Evolutionary conservation across 1,140 invertebrate species (phyloP), one percentile per base, ranked within the genome.

Genomic region (Batillaria attramentaria): DNA sequence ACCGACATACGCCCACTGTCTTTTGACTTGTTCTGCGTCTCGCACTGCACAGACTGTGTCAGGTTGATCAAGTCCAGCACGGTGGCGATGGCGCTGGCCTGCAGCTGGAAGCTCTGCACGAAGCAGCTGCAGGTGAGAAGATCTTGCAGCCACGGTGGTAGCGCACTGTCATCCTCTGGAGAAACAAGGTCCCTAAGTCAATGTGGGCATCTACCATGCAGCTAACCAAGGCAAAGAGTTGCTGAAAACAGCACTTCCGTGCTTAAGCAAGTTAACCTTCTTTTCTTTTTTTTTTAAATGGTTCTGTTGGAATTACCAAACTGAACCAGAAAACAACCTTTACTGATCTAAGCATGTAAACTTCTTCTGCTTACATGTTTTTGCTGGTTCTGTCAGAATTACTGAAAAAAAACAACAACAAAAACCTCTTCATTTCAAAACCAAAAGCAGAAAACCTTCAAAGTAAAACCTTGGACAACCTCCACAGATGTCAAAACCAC

Each of bases 131-230:
- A 94, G 1, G 94, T 93, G 2, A 95, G 91, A 1, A 96, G 87
- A 65, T 94, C 93, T 84, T 95, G 93, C 18, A 96, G 88, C 95
- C 95, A 96, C n/a, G 92, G 92, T 0, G 95, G 95, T n/a, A 95
- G 86, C n/a, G 70, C 39, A 8, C 68, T 73, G 20, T 79, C 82
- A 10, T 86, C 85, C 66, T 85, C 85, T 84, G 77, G 37, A 79
- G 68, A 35, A 42, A 16, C 75, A 83, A 60, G n/a, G n/a, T n/a
- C n/a, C n/a, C 62, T 66, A 77, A 66, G n/a, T 28, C 28, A 72
- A 20, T 16, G 13, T 43, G 16, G 65, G 31, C 16, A 68, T 20
- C 16, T 33, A 43, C 41, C 28, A 8, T 57, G n/a, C n/a, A 57
- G n/a, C 50, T 18, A n/a, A 16, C 16, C 16, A 18, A 57, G 16